Base-by-base conservation (phyloP, 2,113 vertebrate species). In the Acanthisitta chloris region DNA sequence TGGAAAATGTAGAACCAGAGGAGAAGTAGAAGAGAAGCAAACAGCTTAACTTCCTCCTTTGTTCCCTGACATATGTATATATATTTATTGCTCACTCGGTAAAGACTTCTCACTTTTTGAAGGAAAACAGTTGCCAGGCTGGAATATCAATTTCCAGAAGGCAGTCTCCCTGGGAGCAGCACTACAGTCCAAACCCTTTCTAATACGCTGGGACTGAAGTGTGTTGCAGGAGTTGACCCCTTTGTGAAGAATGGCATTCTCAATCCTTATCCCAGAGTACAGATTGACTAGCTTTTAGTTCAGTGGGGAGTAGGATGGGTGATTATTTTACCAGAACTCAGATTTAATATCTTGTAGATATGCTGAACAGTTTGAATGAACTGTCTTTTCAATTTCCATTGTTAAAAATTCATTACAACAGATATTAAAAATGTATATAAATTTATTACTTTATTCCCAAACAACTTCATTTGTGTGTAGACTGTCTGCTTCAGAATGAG, bases 141-240 rank as follows among this genome's bases (percentile, higher is more conserved):
- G 83, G 65, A 95, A 89, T 91, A 94, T 33, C 31, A 12, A 2
- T 92, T 96, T 95, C n/a, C 45, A 91, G 67, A 65, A 94, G 51
- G 17, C 24, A 64, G 11, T 65, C 31, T 89, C 70, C 26, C 36
- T 49, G 57, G 59, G 76, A 91, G 28, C 51, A 91, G 38, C 43
- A 9, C 49, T 79, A 79, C 15, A 40, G 69, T 61, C n/a, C 28
- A 72, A 81, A 95, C 28, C 36, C 43, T 74, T 88, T 92, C 29
- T 70, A 69, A 57, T 87, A 61, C 17, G 9, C 36, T 34, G 65
- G 19, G 81, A 40, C 31, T 84, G 65, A 84, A 20, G 13, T 58
- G 1, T 29, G 14, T 36, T 76, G 57, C 23, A 33, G 36, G 57
- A 71, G 45, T 51, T 42, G 25, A 87, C 31, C 69, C 6, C 25